Base-by-base conservation (phyloP, 2,113 vertebrate species). In the Probosciger aterrimus region DNA sequence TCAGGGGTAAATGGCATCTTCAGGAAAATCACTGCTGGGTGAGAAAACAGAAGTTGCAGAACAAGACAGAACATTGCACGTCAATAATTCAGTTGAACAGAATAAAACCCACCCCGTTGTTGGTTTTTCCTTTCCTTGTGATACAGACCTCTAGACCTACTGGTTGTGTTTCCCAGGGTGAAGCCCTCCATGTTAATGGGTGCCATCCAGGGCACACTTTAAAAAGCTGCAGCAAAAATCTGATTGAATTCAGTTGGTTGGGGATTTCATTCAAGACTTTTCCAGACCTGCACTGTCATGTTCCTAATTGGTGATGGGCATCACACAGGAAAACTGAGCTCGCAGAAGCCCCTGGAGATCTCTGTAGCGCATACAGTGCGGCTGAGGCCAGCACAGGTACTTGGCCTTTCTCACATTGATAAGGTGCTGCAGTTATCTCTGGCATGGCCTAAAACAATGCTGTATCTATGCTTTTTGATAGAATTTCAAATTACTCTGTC, bases 351-450 rank as follows among this genome's bases (percentile, higher is more conserved):
- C 14, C 16, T 1, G 4, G 80, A 81, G 83, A 11, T 77, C 59
- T 67, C 35, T 50, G 35, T 59, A 69, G 43, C 2, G 0, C 2
- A 0, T 17, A 3, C 23, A n/a, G 52, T 0, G 2, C 0, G 6
- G 37, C 55, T 70, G 60, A 68, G 55, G 39, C 55, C 79, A 84
- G 76, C 35, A 2, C 68, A 49, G 46, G 22, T 64, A 62, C 55
- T 28, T 85, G 80, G 23, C 46, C 28, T 62, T 92, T 86, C 27
- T 84, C 27, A 20, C 0, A 0, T 20, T 47, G 65, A n/a, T 64
- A 25, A 75, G 17, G 46, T 67, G 47, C 86, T 80, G 89, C 17
- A 41, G 33, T 55, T 82, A 8, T 43, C 23, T 71, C 74, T 86
- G 77, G 11, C 35, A 12, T 4, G 2, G 20, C 57, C 73, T 74